These are phyloP conservation scores for Fratercula arctica DNA, from an alignment of 2,797 vertebrate species.

Conservation along the genomic window DNA sequence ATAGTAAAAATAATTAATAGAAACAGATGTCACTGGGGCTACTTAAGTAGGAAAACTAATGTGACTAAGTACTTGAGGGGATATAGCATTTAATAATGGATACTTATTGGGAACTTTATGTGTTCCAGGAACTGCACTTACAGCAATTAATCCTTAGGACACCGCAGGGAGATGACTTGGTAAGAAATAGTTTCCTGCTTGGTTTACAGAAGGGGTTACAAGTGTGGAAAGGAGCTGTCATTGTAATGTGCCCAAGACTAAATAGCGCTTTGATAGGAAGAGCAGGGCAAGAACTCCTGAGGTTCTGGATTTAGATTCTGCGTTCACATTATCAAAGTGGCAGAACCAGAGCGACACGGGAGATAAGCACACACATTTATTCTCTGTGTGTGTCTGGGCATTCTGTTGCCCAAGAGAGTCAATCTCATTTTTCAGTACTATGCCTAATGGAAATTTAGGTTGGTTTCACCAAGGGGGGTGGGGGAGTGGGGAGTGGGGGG, in stretches of 20 bases:
- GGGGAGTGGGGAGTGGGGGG: too few species aligned
- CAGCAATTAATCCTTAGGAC: constrained; percentile 41
- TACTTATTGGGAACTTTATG: constrained; percentile 17
- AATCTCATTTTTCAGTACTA: background rate
- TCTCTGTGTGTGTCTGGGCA: background rate
- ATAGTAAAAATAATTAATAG: constrained; percentile 49
- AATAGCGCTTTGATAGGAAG: background rate
- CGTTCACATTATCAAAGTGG: background rate
- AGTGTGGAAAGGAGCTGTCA: background rate
- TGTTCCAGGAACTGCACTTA: constrained; percentile 34
- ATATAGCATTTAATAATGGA: constrained; percentile 37
- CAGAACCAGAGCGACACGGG: background rate
- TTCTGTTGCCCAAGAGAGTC: background rate
- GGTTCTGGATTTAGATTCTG: background rate
- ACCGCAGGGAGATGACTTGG: background rate
- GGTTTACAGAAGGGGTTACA: background rate
- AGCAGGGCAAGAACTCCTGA: background rate
- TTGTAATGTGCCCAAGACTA: background rate
- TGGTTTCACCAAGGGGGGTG: background rate
- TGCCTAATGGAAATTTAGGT: background rate
- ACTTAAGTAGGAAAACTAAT: constrained; percentile 12
- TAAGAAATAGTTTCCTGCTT: background rate
- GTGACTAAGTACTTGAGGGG: constrained; percentile 8
- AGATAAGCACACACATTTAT: background rate
- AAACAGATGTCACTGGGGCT: background rate